Base-by-base conservation (phyloP, 1,140 invertebrate genomes). In the Oppia nitens region DNA sequence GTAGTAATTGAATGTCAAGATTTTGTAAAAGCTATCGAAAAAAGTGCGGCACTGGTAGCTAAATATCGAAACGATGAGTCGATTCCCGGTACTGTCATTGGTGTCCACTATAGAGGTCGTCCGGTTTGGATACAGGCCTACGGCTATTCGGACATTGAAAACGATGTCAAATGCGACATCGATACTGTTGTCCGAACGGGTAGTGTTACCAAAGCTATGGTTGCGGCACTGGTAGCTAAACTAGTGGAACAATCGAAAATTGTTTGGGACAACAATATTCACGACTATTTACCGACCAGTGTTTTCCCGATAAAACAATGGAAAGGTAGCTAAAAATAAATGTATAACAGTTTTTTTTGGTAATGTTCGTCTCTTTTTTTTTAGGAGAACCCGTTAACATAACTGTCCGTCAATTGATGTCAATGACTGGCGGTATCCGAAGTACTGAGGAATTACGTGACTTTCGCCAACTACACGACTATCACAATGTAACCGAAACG, bases 241-340 rank as follows among this genome's bases (percentile, higher is more conserved):
- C 21, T 57, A 11, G 56, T 57, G n/a, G 56, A 57, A 45, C 4
- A 28, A 11, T 21, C 20, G 9, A 57, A 57, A 45, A 9, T 57
- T n/a, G 6, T 11, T 21, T 57, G 56, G 56, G 56, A 57, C 26
- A 11, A 1, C 2, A 24, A 57, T 40, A 40, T 57, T 1, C 1
- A 52, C 23, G 1, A 57, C 1, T 57, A 49, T 29, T n/a, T 57
- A 4, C 1, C 45, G 2, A 2, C 48, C 1, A 51, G n/a, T 17
- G 9, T 48, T 3, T 57, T 57, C 48, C 56, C 56, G 1, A 24
- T 1, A 4, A 57, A 57, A 50, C 47, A 20, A 21, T 54, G 53
- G 53, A 23, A 54, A 47, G 53, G 53, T 51, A 4, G 6, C 6
- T 51, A 28, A 4, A 51, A 24, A 47, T 14, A 47, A 47, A 2